phyloP scores from a whole-genome alignment of 2,888 invertebrate species.

The Sphecodes monilicornis region DNA sequence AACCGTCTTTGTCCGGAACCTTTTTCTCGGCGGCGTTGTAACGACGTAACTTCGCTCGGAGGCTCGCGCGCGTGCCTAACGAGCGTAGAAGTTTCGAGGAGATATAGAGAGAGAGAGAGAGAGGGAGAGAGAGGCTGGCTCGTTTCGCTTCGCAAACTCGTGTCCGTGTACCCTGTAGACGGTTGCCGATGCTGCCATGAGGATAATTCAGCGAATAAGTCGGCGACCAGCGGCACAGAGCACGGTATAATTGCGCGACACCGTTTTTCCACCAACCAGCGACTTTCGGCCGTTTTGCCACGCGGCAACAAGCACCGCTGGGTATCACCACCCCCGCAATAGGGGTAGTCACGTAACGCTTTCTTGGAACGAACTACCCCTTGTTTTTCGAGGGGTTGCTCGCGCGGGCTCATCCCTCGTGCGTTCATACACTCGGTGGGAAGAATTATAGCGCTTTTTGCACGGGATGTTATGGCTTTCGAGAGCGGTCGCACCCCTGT shows the following conservation, averaged over 20 bases:
- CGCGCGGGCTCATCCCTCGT: background rate
- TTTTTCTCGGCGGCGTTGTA: conserved; percentile 53
- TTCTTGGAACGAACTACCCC: background rate
- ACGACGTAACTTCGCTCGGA: conserved; percentile 70
- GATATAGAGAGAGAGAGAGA: background rate
- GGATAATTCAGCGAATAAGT: conserved; percentile 2
- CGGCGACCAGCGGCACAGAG: background rate
- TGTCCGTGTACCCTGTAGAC: background rate
- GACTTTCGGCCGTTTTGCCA: background rate
- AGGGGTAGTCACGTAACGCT: background rate
- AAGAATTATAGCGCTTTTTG: background rate
- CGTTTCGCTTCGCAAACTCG: background rate
- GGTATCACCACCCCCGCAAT: background rate
- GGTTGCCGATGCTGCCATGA: conserved; percentile 1
- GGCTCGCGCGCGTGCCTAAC: conserved; percentile 75
- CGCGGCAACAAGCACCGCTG: background rate
- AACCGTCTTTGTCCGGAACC: conserved; percentile 20
- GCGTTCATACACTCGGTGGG: background rate
- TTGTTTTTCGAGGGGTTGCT: background rate
- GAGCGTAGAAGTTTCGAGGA: conserved; percentile 69
- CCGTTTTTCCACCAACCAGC: background rate
- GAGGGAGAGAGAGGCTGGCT: background rate
- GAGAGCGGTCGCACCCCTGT: background rate
- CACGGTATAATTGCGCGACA: background rate
- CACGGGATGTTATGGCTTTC: background rate